A percentile compares a stretch with the other conserved stretches of the same genome.
phyloP scores from a whole-genome alignment of 2,113 vertebrate genomes.

The Penelope pileata region DNA sequence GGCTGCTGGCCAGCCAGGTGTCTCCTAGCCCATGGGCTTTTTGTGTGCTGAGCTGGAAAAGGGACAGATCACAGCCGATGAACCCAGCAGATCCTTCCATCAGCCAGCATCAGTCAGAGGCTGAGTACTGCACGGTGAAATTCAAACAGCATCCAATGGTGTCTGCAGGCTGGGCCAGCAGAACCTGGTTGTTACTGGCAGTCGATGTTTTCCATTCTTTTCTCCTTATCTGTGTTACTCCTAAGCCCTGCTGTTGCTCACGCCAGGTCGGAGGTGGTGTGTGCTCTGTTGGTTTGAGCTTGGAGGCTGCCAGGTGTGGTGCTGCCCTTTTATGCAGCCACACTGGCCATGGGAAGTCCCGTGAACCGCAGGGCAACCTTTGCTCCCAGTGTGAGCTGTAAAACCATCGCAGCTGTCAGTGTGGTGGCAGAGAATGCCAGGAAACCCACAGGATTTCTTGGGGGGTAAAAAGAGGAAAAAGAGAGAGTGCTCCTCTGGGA shows the following conservation, averaged over 20 bases:
- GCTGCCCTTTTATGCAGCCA: not conserved
- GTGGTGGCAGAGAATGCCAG: not conserved
- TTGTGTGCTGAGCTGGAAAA: not conserved
- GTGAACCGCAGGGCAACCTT: not conserved
- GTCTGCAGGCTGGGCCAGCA: not conserved
- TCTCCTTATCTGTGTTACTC: not conserved
- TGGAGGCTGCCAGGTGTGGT: not conserved
- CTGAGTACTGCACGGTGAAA: not conserved
- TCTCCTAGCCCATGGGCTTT: not conserved
- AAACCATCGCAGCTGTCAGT: not conserved
- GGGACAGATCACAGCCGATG: not conserved
- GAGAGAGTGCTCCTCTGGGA: not conserved
- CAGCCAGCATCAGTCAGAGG: accelerated
- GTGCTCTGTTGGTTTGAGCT: not conserved
- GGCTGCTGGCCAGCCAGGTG: not conserved
- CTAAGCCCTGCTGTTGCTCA: not conserved
- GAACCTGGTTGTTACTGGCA: not conserved
- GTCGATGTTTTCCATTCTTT: not conserved
- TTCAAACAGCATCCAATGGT: too few species aligned
- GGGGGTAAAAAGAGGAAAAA: too few species aligned
- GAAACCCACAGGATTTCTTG: not conserved
- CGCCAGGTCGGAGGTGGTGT: not conserved
- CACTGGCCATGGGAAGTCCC: not conserved
- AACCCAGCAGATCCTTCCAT: not conserved
- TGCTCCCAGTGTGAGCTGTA: not conserved